A percentile compares a stretch with the other conserved stretches of the same genome.
Evolutionary conservation across 1,140 invertebrate genomes (phyloP).

Genomic region (Heterodera schachtii): DNA sequence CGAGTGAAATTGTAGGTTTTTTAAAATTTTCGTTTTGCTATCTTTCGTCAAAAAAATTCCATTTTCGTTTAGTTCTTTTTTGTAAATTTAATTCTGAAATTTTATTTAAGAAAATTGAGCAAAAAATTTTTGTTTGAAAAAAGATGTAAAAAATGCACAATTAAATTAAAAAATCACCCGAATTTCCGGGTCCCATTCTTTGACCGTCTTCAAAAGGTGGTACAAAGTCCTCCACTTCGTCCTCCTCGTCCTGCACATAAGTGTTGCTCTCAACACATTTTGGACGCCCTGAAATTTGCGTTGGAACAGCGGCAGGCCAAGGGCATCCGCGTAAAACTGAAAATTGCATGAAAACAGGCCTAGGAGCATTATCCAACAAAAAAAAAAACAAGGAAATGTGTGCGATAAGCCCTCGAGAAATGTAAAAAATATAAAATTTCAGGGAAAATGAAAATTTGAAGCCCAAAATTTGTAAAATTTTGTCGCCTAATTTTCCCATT

Average conservation of each 20-base stretch:
- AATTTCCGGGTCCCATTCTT: conserved; percentile 71
- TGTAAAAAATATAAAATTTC: no score
- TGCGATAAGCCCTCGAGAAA: no score
- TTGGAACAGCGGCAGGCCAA: conserved; percentile 86
- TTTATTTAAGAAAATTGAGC: no score
- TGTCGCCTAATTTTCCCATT: not conserved
- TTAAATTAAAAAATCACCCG: conserved; percentile 43
- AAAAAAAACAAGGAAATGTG: no score
- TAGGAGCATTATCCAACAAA: no score
- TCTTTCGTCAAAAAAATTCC: no score
- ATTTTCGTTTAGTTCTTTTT: no score
- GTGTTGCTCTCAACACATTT: conserved; percentile 74
- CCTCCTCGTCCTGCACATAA: conserved; percentile 81
- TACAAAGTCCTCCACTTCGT: conserved; percentile 99
- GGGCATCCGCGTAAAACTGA: conserved; percentile 76
- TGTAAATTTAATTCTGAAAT: no score
- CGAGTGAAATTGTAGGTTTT: no score
- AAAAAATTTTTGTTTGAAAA: not conserved
- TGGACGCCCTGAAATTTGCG: conserved; percentile 78
- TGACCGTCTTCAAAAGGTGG: conserved; percentile 79
- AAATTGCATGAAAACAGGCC: no score
- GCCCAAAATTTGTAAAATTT: not conserved
- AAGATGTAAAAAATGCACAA: conserved; percentile 10
- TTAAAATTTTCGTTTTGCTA: no score
- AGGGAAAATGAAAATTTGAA: not conserved